phyloP scores from a whole-genome alignment of 2,113 vertebrate genomes.

The Mustelus asterias region DNA sequence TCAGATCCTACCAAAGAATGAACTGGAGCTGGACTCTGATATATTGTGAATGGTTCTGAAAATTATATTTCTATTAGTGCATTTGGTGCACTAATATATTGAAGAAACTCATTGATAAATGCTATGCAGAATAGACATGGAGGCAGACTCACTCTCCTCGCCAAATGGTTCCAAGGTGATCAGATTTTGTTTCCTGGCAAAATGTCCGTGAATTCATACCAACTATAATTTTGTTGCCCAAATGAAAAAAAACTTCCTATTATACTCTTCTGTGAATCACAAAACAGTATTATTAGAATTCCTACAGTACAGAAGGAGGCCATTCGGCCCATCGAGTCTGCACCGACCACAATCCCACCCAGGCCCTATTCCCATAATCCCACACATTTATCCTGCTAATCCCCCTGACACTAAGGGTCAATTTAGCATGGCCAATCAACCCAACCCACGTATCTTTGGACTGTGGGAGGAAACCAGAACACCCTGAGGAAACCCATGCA shows the following conservation, averaged over 20 bases:
- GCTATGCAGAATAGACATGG: too few relatives aligned
- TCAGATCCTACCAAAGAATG: background rate
- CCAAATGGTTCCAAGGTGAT: background rate
- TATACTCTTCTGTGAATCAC: background rate
- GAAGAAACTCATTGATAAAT: background rate
- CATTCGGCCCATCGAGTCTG: too few relatives aligned
- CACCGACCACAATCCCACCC: too few relatives aligned
- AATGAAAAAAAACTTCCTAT: background rate
- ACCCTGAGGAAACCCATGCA: too few relatives aligned
- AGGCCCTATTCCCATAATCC: too few relatives aligned
- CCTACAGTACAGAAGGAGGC: too few relatives aligned
- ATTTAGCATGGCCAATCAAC: too few relatives aligned
- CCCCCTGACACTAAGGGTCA: too few relatives aligned
- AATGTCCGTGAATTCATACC: background rate
- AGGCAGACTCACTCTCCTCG: background rate
- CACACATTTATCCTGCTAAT: too few relatives aligned
- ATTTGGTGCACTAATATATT: background rate
- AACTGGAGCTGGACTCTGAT: background rate
- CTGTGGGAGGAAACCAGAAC: too few relatives aligned
- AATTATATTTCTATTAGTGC: background rate
- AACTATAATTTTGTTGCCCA: background rate
- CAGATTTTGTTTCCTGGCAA: background rate
- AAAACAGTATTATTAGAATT: background rate
- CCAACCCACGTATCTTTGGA: too few relatives aligned
- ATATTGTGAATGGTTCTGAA: background rate